Evolutionary conservation across 2,113 vertebrate genomes (phyloP).

Genomic region (western clawed frog (Xenopus tropicalis)): UCB_Xtro_10.0 CM004445.2:50781001-50781500

Average conservation of each 20-base stretch:
- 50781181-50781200: slow-evolving; percentile 30
- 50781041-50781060: slow-evolving; percentile 27
- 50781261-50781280: slow-evolving; percentile 65
- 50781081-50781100: slow-evolving; percentile 21
- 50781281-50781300: slow-evolving; percentile 88
- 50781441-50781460: too few species aligned
- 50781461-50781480: too few species aligned
- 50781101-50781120: not conserved
- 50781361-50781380: slow-evolving; percentile 88
- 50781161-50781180: slow-evolving; percentile 32
- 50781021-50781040: slow-evolving; percentile 7
- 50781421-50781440: too few species aligned
- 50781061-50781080: slow-evolving; percentile 20
- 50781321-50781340: slow-evolving; percentile 90
- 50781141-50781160: slow-evolving; percentile 24
- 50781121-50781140: slow-evolving; percentile 5
- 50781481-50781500: too few species aligned
- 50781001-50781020: not conserved
- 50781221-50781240: slow-evolving; percentile 38
- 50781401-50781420: too few species aligned
- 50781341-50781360: slow-evolving; percentile 76
- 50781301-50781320: slow-evolving; percentile 85
- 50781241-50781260: slow-evolving; percentile 41
- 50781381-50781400: slow-evolving; percentile 68
- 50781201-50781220: slow-evolving; percentile 17